phyloP scores from a whole-genome alignment of 2,113 vertebrate genomes.

The Eulacestoma nigropectus region DNA sequence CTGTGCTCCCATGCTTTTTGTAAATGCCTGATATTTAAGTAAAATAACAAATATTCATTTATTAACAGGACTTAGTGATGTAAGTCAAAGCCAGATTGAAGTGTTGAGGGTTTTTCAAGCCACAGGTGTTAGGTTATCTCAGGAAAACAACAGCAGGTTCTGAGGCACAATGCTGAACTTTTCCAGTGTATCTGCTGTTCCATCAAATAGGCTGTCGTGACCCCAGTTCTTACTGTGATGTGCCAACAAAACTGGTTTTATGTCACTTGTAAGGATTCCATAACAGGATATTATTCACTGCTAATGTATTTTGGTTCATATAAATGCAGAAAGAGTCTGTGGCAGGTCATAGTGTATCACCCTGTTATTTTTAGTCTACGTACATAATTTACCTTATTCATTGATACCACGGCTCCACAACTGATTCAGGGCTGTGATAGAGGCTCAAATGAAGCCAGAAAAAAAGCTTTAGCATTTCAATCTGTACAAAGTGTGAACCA shows the following conservation, averaged over 20 bases:
- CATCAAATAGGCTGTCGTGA: background rate
- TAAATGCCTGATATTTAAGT: background rate
- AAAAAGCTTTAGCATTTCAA: constrained; percentile 14
- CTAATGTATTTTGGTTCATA: constrained; percentile 19
- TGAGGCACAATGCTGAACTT: constrained; percentile 1
- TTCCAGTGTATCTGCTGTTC: background rate
- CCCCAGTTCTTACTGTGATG: background rate
- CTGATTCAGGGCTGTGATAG: background rate
- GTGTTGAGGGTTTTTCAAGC: background rate
- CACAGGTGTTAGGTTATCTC: background rate
- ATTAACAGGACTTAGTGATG: background rate
- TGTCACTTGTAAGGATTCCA: background rate
- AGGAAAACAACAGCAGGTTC: constrained; percentile 15
- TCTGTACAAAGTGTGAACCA: background rate
- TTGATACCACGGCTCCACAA: background rate
- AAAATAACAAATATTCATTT: background rate
- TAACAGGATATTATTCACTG: constrained; percentile 20
- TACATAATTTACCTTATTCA: constrained; percentile 18
- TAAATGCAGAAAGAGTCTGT: constrained; percentile 7
- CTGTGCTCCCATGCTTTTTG: background rate
- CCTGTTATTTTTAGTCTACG: constrained; percentile 23
- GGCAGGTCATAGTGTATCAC: background rate
- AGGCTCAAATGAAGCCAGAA: constrained; percentile 16
- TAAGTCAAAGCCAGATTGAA: background rate
- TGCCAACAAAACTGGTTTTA: background rate